Percentiles rank a stretch among this genome's conserved stretches.
These are phyloP conservation scores for Cephalotes varians DNA, from an alignment of 2,888 invertebrate species.

Conservation along the genomic window DNA sequence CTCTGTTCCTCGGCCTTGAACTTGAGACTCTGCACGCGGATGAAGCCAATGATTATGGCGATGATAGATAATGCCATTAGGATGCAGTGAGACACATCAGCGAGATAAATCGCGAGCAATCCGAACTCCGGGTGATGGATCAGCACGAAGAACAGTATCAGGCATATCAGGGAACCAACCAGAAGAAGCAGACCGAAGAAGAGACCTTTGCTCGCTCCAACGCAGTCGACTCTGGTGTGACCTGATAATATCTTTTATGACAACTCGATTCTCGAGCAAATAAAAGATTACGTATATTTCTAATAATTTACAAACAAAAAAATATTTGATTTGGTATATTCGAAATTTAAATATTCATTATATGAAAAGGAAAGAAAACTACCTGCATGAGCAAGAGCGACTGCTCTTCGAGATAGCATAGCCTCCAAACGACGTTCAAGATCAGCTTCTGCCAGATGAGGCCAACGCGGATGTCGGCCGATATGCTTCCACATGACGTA, in stretches of 20 bases:
- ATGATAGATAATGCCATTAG: slow-evolving; percentile 95
- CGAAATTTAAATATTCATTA: neutral
- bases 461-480: slow-evolving; percentile 93
- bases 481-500: slow-evolving; percentile 99
- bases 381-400: slow-evolving; percentile 94
- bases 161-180: slow-evolving; percentile 96
- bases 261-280: neutral
- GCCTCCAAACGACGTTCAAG: slow-evolving; percentile 95
- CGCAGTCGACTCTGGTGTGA: slow-evolving; percentile 96
- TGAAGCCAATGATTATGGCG: slow-evolving; percentile 96
- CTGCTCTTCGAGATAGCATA: slow-evolving; percentile 94
- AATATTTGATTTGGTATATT: neutral
- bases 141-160: slow-evolving; percentile 98
- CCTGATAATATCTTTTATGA: slow-evolving; percentile 71
- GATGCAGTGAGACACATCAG: slow-evolving; percentile 96
- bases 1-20: slow-evolving; percentile 97
- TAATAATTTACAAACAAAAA: neutral
- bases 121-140: slow-evolving; percentile 94
- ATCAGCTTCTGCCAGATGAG: slow-evolving; percentile 92
- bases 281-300: too few relatives aligned
- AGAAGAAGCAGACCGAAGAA: slow-evolving; percentile 96
- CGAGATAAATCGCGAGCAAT: slow-evolving; percentile 95
- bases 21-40: slow-evolving; percentile 95
- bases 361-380: slow-evolving; percentile 28
- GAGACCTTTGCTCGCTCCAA: slow-evolving; percentile 96